Base-by-base conservation (phyloP, 2,888 invertebrate genomes). In the Seira musarum region DNA sequence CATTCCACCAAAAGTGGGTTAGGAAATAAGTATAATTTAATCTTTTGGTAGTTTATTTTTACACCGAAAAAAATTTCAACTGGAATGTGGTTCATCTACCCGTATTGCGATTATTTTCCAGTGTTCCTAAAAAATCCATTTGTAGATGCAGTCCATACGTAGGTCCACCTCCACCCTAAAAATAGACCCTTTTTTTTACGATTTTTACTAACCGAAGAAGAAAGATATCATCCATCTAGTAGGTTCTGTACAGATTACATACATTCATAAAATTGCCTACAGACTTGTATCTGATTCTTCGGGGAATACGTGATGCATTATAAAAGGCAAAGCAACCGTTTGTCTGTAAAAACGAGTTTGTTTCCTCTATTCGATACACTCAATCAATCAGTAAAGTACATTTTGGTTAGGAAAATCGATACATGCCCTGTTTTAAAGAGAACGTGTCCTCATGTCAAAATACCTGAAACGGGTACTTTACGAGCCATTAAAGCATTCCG, bases 1-100 rank as follows among this genome's bases (percentile, higher is more conserved):
- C 30, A 30, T 30, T 30, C 30, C 30, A 5, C 30, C 3, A 49
- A 49, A 49, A 49, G 6, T 49, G 49, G 49, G 49, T 49, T 49
- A 49, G 49, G 49, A 49, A 49, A 49, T 49, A 49, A 49, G 15
- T 49, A n/a, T 49, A 49, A 49, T 49, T 49, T n/a, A 49, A 49
- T 49, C 49, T 49, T n/a, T 15, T 2, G 17, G 15, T 49, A 13
- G 15, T 49, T 49, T 49, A 49, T 3, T 49, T 49, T n/a, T 49
- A 49, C 17, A 49, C 49, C 6, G 40, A 13, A 49, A 49, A 49
- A 49, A 49, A n/a, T 49, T 15, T 49, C 49, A 49, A 49, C 6
- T 49, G 49, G 49, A 49, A 49, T 8, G 49, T 13, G 49, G 49
- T n/a, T n/a, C 49, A 49, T 49, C 49, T n/a, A 5, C 8, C 30